These are phyloP conservation scores for Drosophila rhopaloa DNA, from an alignment of 1,140 invertebrate species.

Conservation along the genomic window DNA sequence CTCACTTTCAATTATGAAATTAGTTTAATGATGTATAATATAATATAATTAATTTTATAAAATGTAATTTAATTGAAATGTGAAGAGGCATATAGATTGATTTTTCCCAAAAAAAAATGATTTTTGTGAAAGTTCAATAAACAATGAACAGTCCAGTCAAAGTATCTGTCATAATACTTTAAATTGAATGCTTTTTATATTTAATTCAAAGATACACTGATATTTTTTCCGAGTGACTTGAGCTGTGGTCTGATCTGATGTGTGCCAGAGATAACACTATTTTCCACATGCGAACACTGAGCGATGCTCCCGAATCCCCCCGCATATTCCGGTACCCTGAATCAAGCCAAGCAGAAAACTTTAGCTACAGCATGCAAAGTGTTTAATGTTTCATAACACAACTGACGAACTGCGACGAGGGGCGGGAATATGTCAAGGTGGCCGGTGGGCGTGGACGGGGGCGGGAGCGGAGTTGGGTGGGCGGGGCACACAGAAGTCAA, in stretches of 20 bases:
- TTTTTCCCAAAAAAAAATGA: no score
- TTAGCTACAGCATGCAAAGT: conserved; percentile 62
- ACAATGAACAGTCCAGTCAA: no score
- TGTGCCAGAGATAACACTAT: conserved; percentile 11
- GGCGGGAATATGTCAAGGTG: not conserved
- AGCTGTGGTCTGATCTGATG: conserved; percentile 28
- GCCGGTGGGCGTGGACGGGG: not conserved
- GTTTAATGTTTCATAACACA: conserved; percentile 79
- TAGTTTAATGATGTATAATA: no score
- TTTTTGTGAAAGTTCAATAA: no score
- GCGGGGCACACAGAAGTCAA: conserved; percentile 37
- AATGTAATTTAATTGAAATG: no score
- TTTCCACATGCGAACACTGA: conserved; percentile 1
- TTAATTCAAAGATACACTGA: not conserved
- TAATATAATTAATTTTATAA: no score
- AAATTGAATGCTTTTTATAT: no score
- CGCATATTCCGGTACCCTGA: not conserved
- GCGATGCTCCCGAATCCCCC: conserved; percentile 2
- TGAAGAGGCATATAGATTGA: no score
- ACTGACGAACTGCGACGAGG: conserved; percentile 14
- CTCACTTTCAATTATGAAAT: no score
- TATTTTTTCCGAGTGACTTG: not conserved
- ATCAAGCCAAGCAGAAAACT: conserved; percentile 17
- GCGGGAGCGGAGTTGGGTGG: not conserved
- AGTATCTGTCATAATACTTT: no score